These are phyloP conservation scores for Bugula neritina DNA, from an alignment of 2,888 invertebrate species.

Conservation along the genomic window DNA sequence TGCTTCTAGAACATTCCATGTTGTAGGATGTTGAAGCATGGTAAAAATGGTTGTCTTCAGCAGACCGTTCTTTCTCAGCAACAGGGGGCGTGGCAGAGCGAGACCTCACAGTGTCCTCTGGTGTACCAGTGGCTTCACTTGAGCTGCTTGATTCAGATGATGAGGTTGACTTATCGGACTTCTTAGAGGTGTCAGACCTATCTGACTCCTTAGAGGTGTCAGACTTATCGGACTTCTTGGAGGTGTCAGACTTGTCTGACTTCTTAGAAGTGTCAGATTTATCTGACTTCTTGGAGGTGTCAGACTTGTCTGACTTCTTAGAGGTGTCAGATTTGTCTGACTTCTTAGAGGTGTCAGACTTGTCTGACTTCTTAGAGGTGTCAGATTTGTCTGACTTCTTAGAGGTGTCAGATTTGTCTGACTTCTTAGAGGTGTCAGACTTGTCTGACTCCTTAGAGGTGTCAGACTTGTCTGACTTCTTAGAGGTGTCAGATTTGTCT, in stretches of 20 bases:
- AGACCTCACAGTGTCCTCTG: conserved; percentile 14
- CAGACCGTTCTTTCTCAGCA: neutral
- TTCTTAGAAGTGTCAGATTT: neutral
- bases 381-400: neutral
- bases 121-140: neutral
- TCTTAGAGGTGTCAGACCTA: neutral
- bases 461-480: neutral
- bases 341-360: neutral
- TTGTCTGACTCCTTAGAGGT: neutral
- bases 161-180: neutral
- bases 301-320: conserved; percentile 1
- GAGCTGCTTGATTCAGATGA: neutral
- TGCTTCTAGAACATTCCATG: conserved; percentile 23
- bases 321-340: neutral
- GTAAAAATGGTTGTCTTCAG: neutral
- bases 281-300: neutral
- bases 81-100: neutral
- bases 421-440: neutral
- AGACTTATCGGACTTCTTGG: neutral
- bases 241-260: neutral
- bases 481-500: neutral
- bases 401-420: neutral
- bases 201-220: neutral
- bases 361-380: neutral
- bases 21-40: neutral